Evolutionary conservation across 2,888 invertebrate species (phyloP).

Genomic region (Gordius sp.): DNA sequence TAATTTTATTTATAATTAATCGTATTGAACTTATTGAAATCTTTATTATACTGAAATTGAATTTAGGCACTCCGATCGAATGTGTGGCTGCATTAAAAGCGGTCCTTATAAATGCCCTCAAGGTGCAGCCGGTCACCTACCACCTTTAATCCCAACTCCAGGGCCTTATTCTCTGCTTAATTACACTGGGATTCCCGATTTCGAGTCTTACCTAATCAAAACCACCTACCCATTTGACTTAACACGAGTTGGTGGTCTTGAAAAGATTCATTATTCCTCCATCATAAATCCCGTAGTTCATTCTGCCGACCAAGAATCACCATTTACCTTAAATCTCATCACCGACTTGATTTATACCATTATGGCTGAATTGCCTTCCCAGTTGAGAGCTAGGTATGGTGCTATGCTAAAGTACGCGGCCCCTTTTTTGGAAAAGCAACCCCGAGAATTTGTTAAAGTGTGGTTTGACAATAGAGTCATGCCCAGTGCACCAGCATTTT

Average conservation of each 20-base stretch:
- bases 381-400: background rate
- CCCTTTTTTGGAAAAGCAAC: background rate
- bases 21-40: too few relatives aligned
- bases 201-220: background rate
- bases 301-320: too few relatives aligned
- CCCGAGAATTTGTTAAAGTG: background rate
- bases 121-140: background rate
- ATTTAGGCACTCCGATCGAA: too few relatives aligned
- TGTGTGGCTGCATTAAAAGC: too few relatives aligned
- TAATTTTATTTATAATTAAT: too few relatives aligned
- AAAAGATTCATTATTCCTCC: background rate
- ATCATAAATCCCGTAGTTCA: background rate
- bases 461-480: background rate
- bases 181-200: background rate
- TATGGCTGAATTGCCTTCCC: background rate
- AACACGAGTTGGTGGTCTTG: background rate
- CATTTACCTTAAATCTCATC: background rate
- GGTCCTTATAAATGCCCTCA: background rate
- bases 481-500: background rate
- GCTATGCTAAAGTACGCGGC: background rate
- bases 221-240: slow-evolving; percentile 3
- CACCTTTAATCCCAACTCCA: background rate
- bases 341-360: background rate
- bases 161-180: slow-evolving; percentile 1
- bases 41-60: too few relatives aligned